A percentile compares a stretch with the other conserved stretches of the same genome.
Conservation (phyloP, 1,140 invertebrate species). For the Drosophila pseudoobscura region DNA sequence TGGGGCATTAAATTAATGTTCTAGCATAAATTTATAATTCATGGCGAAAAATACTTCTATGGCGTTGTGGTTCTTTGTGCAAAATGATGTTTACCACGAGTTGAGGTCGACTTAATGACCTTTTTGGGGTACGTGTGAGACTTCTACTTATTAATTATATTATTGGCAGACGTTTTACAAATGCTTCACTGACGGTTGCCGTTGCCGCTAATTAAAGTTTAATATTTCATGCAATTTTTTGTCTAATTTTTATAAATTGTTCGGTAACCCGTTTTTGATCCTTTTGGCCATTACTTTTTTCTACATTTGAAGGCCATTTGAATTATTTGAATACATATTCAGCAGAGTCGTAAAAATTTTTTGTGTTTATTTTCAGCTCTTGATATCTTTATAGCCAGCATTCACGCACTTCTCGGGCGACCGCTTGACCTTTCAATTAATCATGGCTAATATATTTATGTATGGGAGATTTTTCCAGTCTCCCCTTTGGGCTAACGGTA, state of each 20-base stretch:
- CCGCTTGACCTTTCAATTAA: conserved; percentile 73
- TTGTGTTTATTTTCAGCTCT: conserved; percentile 16
- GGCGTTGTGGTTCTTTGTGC: conserved; percentile 28
- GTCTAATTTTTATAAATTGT: conserved; percentile 27
- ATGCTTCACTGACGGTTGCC: conserved; percentile 40
- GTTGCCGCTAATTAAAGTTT: conserved; percentile 51
- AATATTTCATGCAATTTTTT: conserved; percentile 51
- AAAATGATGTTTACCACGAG: conserved; percentile 48
- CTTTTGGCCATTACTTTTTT: conserved; percentile 17
- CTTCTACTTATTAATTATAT: conserved; percentile 68
- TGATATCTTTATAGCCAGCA: conserved; percentile 44
- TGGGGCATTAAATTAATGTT: conserved; percentile 66
- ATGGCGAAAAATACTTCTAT: conserved; percentile 35
- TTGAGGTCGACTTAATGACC: conserved; percentile 70
- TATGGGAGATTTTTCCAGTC: conserved; percentile 45
- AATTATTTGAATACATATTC: background rate
- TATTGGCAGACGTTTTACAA: conserved; percentile 69
- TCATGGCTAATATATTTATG: conserved; percentile 65
- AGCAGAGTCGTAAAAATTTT: background rate
- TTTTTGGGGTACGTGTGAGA: conserved; percentile 34
- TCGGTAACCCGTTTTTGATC: conserved; percentile 5
- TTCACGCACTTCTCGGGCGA: conserved; percentile 47
- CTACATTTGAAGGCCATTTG: conserved; percentile 18
- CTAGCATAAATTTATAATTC: conserved; percentile 68
- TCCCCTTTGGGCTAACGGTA: conserved; percentile 35